phyloP scores from a whole-genome alignment of 2,888 invertebrate genomes.

The Hirtodrosophila cameraria region DNA sequence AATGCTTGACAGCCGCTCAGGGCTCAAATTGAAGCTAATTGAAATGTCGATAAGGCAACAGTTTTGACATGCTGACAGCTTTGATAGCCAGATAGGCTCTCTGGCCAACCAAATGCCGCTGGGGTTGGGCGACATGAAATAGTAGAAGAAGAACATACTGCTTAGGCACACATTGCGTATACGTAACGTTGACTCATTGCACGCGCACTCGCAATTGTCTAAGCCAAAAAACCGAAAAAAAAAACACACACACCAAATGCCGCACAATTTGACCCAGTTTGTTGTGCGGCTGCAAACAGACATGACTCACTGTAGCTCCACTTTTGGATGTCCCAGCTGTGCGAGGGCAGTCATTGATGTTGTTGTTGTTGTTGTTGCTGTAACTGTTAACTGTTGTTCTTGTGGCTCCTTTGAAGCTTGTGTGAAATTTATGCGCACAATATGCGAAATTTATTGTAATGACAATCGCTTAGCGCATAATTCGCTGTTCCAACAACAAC shows the following conservation, averaged over 20 bases:
- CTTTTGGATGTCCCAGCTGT: slow-evolving; percentile 72
- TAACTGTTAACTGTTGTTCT: slow-evolving; percentile 32
- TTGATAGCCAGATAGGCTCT: slow-evolving; percentile 12
- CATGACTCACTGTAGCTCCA: slow-evolving; percentile 66
- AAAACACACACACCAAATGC: slow-evolving; percentile 32
- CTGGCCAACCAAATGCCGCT: slow-evolving; percentile 3
- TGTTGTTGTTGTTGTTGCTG: slow-evolving; percentile 14
- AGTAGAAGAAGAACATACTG: slow-evolving; percentile 62
- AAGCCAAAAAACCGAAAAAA: slow-evolving; percentile 32
- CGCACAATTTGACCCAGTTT: slow-evolving; percentile 65
- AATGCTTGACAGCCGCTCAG: slow-evolving; percentile 48
- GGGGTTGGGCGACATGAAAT: slow-evolving; percentile 28
- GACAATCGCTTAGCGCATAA: slow-evolving; percentile 77
- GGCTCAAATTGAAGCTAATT: slow-evolving; percentile 73
- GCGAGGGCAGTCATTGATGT: slow-evolving; percentile 28
- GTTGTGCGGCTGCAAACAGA: slow-evolving; percentile 22
- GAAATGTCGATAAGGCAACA: slow-evolving; percentile 78
- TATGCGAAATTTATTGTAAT: slow-evolving; percentile 78
- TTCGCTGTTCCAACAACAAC: slow-evolving; percentile 39
- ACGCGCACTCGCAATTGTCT: slow-evolving; percentile 39
- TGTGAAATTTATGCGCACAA: slow-evolving; percentile 78
- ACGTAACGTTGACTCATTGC: slow-evolving; percentile 69
- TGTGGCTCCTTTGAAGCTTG: slow-evolving; percentile 72
- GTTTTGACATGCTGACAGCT: slow-evolving; percentile 74
- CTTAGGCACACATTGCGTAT: slow-evolving; percentile 70